Base-by-base conservation (phyloP, 2,113 vertebrate genomes). In the Elgaria multicarinata region DNA sequence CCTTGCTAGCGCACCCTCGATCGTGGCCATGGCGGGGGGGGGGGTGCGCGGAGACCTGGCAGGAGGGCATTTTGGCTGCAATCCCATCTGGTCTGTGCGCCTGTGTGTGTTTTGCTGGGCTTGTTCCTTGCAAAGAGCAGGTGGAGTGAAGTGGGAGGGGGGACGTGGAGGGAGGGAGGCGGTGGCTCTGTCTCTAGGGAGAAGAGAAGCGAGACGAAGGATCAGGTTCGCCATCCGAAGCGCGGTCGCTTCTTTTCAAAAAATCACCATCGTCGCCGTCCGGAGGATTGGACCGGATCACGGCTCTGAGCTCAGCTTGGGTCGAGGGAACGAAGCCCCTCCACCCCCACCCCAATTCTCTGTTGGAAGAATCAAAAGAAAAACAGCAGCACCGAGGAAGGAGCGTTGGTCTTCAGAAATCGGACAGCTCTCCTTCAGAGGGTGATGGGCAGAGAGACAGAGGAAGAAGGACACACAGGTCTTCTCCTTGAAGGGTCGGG, bases 301-400 rank as follows among this genome's bases (percentile, higher is more conserved):
- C 66, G 22, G 16, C 31, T 55, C 66, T 46, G 0, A 0, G n/a
- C 46, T 2, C 80, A 4, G 0, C 36, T 0, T 0, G 86, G 26
- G 58, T 28, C 16, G n/a, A 42, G 14, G 62, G 20, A 83, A 28
- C 3, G 58, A n/a, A 4, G 69, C 31, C 69, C 31, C 44, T 28
- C 6, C 84, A 8, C 50, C n/a, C 20, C 26, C 16, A 13, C 67
- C 14, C 44, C 50, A 74, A 20, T n/a, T 26, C 50, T 31, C 50
- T 20, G 36, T n/a, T 16, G n/a, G 71, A 18, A 3, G 53, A 71
- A 85, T 58, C 36, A 72, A 62, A 44, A 42, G 53, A 53, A 77
- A n/a, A 78, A 50, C 16, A 16, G 16, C 50, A 18, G n/a, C 28
- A 9, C 33, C 78, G 28, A 20, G 26, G 46, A 33, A 14, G 69